Base-by-base conservation (phyloP, 2,113 vertebrate genomes). In the Gasterosteus nipponicus region DNA sequence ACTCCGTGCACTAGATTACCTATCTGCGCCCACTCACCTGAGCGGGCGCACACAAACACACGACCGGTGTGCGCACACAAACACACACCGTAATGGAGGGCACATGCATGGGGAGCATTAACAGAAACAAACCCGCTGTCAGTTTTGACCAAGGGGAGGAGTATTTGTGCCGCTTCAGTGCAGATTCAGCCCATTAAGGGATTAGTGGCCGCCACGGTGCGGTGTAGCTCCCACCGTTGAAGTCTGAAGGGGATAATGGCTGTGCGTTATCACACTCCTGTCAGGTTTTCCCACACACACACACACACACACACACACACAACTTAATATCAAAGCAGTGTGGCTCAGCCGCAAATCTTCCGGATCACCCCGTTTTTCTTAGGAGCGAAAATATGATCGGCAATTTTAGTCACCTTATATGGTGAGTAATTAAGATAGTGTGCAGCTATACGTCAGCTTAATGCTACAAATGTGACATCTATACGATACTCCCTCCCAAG, bases 1-100 rank as follows among this genome's bases (percentile, higher is more conserved):
- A 89, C 88, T 90, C 84, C 80, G 86, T 86, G 86, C 89, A 91
- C 89, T 86, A 84, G 89, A 91, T 93, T 90, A 92, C 87, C 89
- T 88, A 81, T 93, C 82, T 86, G 86, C 86, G 84, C 83, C 74
- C 81, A 86, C 89, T 91, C 89, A 90, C 91, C 84, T 91, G 87
- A 85, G 80, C 59, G 61, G n/a, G 29, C 64, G 69, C 71, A 68
- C 73, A 75, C 58, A 73, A 53, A 71, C 44, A 69, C 78, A 70
- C 56, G 80, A 64, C 64, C 51, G 67, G 67, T 42, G 69, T 38
- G 35, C 1, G 6, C 35, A 38, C 35, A 38, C 35, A 38, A 38
- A 38, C 74, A 77, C 70, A 78, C 71, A 72, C 59, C 39, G 60
- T 62, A 78, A 71, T 58, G 84, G 44, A 76, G 73, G 41, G 66